Evolutionary conservation across 1,140 invertebrate genomes (phyloP), one percentile per base, ranked within the genome.

Genomic region (Metopolophium dirhodum): DNA sequence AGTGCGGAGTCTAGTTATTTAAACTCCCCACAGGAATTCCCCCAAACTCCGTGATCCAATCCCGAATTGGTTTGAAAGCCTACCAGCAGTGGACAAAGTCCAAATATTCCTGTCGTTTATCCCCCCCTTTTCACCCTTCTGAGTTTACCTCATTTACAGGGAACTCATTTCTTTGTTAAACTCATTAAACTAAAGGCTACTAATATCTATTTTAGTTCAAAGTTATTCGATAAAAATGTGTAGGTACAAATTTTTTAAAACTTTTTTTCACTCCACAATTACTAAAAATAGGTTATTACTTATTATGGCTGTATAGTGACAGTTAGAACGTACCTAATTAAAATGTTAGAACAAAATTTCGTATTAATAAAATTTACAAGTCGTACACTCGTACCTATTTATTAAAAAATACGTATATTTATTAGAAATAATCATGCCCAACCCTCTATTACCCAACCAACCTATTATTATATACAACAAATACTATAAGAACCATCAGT

Each of bases 1-100:
- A 90, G 89, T 90, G 89, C 57, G 54, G 30, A 90, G 14, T 47
- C 37, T 49, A 35, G 89, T 90, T 49, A 68, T 90, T 90, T 37
- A 41, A 90, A 68, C 54, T 61, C 37, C 89, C 89, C 89, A 11
- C 57, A 68, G 89, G 41, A 68, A 90, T 90, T 90, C 57, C 18
- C 18, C 57, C 2, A 41, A 30, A 45, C 37, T 30, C 89, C 14
- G 7, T 8, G 37, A 68, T 90, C 37, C 41, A 20, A 61, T 68
- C 37, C 23, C 88, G 37, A 37, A 30, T 57, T 54, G 26, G 88
- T 57, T 54, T 8, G 18, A 35, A 54, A 88, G 47, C 49, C 86
- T 51, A 51, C n/a, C 30, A 35, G 7, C n/a, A 51, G 22, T 30
- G n/a, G 41, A 37, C 88, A 54, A 30, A 57, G 23, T 90, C 88